Base-by-base conservation (phyloP, 1,140 invertebrate species). In the Colletes latitarsis region DNA sequence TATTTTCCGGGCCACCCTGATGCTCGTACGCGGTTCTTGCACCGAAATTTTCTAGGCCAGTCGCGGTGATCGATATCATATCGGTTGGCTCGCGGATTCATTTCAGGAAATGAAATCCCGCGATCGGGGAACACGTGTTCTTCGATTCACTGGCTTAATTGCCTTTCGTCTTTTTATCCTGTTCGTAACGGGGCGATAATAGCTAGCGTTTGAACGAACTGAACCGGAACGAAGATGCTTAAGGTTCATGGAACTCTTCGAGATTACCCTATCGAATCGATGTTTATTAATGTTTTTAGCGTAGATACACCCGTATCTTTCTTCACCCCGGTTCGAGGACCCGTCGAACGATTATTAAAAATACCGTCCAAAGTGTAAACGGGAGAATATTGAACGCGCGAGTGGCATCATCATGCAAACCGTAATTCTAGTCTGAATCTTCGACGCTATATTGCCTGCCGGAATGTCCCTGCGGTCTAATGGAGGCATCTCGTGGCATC, bases 401-500 rank as follows among this genome's bases (percentile, higher is more conserved):
- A 88, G 83, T 86, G 85, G 80, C 85, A 74, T 83, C 82, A 86
- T 90, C 83, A 72, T 67, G 55, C 82, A 58, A 83, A 80, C 80
- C 67, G 86, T 90, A 90, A 89, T 89, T 90, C 84, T 80, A 88
- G 82, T 86, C 70, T 86, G 85, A 90, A 90, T 91, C 86, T 90
- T 88, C 89, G 83, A 87, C 82, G 88, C 82, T 85, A 91, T 90
- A 91, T 90, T 89, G 89, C 89, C 82, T 57, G 81, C 64, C 78
- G 88, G 88, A 90, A 90, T 90, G 88, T 90, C 89, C 89, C 90
- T 90, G 88, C 81, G 89, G 89, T 90, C 89, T 91, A 90, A 90
- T 91, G 88, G 89, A 88, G 81, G 88, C 81, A 90, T 89, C 85
- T 90, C 89, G 89, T 82, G 89, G 89, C 89, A 88, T 90, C 89